Evolutionary conservation across 2,888 invertebrate species (phyloP).

Genomic region (Mythimna loreyi): DNA sequence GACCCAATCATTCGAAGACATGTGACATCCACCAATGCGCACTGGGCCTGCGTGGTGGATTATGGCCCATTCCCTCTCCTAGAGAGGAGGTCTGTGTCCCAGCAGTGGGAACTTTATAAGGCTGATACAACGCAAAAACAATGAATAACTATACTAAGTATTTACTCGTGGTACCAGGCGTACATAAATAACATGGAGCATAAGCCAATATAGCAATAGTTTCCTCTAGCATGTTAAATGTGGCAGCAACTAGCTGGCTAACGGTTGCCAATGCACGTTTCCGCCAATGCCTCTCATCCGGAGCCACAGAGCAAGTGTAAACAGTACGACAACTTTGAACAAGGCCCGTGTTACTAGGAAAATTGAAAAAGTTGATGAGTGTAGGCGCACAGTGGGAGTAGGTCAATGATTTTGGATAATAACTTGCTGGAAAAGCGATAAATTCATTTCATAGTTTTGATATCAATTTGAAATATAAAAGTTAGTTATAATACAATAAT

Average conservation of each 20-base stretch:
- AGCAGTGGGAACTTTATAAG: no score
- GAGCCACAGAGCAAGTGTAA: slow-evolving; percentile 12
- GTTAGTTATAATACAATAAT: no score
- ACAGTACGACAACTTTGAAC: slow-evolving; percentile 39
- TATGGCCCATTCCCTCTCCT: no score
- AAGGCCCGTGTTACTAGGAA: background rate
- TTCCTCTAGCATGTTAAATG: slow-evolving; percentile 26
- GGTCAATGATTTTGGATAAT: background rate
- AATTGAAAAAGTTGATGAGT: slow-evolving; percentile 20
- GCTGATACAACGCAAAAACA: no score
- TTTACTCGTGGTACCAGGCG: background rate
- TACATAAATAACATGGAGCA: background rate
- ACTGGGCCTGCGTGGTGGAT: no score
- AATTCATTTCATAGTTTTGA: background rate
- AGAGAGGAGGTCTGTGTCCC: no score
- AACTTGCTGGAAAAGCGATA: background rate
- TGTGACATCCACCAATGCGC: no score
- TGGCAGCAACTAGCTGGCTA: slow-evolving; percentile 45
- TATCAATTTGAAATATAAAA: background rate
- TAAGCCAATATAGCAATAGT: slow-evolving; percentile 22
- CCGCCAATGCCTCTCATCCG: slow-evolving; percentile 49
- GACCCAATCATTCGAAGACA: no score
- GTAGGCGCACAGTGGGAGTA: background rate
- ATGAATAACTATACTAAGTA: no score
- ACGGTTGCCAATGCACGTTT: slow-evolving; percentile 65